A percentile compares a stretch with the other conserved stretches of the same genome.
These are phyloP conservation scores for Trichonephila inaurata DNA, from an alignment of 1,140 invertebrate species.

Conservation along the genomic window DNA sequence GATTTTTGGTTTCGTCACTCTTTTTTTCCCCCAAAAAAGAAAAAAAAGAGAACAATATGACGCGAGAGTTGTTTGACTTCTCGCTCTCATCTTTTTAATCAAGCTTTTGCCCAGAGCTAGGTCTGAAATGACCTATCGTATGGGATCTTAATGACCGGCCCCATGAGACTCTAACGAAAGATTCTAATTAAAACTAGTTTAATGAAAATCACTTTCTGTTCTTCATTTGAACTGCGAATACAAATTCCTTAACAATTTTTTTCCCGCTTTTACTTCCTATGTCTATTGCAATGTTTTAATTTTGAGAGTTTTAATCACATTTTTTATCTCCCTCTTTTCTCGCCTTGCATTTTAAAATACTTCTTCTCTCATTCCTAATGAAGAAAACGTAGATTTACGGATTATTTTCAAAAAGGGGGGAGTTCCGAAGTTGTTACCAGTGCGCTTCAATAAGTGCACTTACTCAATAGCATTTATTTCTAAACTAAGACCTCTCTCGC, in stretches of 20 bases:
- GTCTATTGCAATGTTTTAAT: slow-evolving; percentile 76
- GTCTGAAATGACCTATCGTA: slow-evolving; percentile 74
- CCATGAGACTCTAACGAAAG: slow-evolving; percentile 69
- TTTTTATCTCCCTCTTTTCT: slow-evolving; percentile 64
- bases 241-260: slow-evolving; percentile 69
- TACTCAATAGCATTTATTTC: slow-evolving; percentile 27
- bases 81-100: slow-evolving; percentile 75
- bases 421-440: slow-evolving; percentile 6
- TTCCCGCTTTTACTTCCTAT: slow-evolving; percentile 36
- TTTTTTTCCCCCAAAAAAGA: neutral
- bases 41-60: slow-evolving; percentile 50
- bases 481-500: neutral
- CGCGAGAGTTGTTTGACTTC: slow-evolving; percentile 71
- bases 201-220: slow-evolving; percentile 77
- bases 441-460: slow-evolving; percentile 32
- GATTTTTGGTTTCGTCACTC: slow-evolving; percentile 65
- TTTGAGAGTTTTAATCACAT: slow-evolving; percentile 72
- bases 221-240: slow-evolving; percentile 64
- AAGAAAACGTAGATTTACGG: slow-evolving; percentile 34
- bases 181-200: slow-evolving; percentile 76
- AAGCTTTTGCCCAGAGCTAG: slow-evolving; percentile 72
- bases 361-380: slow-evolving; percentile 48
- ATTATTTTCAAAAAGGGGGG: neutral
- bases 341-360: slow-evolving; percentile 59
- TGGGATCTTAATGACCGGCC: slow-evolving; percentile 68